Percentiles rank a stretch among this genome's conserved stretches.
These are phyloP conservation scores for Quadriops clusia DNA, from an alignment of 2,888 invertebrate genomes.

Conservation along the genomic window DNA sequence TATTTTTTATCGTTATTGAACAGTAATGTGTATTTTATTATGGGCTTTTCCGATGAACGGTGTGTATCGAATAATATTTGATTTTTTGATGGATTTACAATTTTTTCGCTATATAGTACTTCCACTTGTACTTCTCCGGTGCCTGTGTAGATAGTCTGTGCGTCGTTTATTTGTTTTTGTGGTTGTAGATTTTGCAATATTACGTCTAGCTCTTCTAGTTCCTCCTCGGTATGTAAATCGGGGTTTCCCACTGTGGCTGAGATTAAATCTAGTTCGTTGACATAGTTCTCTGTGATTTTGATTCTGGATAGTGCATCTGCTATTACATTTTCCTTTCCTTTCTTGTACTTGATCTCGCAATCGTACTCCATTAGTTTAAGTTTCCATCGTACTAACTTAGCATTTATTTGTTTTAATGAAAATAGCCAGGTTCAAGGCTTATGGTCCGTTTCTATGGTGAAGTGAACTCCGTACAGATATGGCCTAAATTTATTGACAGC, in stretches of 20 bases:
- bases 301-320: too few relatives aligned
- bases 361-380: conserved; percentile 25
- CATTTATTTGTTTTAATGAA: conserved; percentile 23
- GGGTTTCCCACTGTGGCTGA: not conserved
- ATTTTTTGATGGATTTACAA: too few relatives aligned
- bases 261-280: not conserved
- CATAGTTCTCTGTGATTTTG: too few relatives aligned
- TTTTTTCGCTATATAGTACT: too few relatives aligned
- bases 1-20: too few relatives aligned
- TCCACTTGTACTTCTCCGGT: too few relatives aligned
- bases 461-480: conserved; percentile 29
- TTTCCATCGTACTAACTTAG: conserved; percentile 24
- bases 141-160: not conserved
- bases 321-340: too few relatives aligned
- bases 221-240: not conserved
- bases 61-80: too few relatives aligned
- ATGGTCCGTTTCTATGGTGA: conserved; percentile 28
- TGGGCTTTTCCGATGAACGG: too few relatives aligned
- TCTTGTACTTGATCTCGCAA: conserved; percentile 25
- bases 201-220: not conserved
- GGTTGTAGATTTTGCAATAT: not conserved
- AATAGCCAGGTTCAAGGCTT: conserved; percentile 27
- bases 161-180: not conserved
- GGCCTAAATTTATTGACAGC: conserved; percentile 27
- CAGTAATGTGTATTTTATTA: too few relatives aligned